Evolutionary conservation across 2,113 vertebrate genomes (phyloP).

Genomic region (Tautogolabrus adspersus): DNA sequence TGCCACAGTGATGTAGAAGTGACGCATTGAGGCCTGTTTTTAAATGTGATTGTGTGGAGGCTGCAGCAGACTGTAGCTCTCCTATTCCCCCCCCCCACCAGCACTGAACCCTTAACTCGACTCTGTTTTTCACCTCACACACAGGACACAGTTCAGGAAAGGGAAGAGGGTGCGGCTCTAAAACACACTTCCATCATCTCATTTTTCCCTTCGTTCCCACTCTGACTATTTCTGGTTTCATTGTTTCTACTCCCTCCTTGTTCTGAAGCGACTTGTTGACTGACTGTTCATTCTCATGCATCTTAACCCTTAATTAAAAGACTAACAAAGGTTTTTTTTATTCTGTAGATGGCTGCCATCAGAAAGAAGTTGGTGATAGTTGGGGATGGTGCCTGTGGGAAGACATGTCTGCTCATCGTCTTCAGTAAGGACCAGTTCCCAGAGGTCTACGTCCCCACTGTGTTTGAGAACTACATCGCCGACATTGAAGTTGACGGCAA

Average conservation of each 20-base stretch:
- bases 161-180: conserved; percentile 65
- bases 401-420: conserved; percentile 97
- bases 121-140: conserved; percentile 53
- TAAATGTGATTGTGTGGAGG: not conserved
- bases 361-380: conserved; percentile 99
- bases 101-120: not conserved
- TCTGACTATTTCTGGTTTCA: conserved; percentile 28
- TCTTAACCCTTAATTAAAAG: too few species aligned
- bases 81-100: conserved; percentile 18
- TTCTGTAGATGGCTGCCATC: conserved; percentile 92
- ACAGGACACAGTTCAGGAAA: conserved; percentile 57
- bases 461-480: conserved; percentile 99
- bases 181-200: conserved; percentile 37
- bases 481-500: conserved; percentile 98
- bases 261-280: conserved; percentile 5
- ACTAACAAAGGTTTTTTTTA: conserved; percentile 5
- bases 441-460: conserved; percentile 96
- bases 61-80: not conserved
- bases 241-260: conserved; percentile 11
- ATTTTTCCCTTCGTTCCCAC: not conserved
- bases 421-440: conserved; percentile 99
- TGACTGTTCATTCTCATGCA: not conserved
- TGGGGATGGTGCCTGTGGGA: conserved; percentile 96
- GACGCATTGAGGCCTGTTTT: conserved; percentile 19
- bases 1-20: conserved; percentile 13